Percentiles rank a stretch among this genome's conserved stretches.
Evolutionary conservation across 2,888 invertebrate species (phyloP).

Genomic region (Synergus itoensis): DNA sequence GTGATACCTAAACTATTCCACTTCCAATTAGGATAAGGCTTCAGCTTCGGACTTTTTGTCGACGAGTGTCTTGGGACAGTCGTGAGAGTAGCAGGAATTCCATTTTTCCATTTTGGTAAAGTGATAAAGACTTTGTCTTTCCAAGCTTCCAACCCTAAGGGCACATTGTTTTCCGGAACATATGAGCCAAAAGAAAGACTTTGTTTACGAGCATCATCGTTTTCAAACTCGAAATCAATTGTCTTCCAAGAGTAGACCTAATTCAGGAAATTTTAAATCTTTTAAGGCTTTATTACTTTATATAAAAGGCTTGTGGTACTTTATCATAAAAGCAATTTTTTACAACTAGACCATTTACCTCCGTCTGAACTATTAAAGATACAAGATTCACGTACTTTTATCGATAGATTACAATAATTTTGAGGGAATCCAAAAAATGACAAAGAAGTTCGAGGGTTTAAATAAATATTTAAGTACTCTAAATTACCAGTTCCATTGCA

Average conservation of each 20-base stretch:
- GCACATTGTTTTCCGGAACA: constrained; percentile 86
- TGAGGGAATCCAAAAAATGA: too few relatives aligned
- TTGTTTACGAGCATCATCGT: constrained; percentile 79
- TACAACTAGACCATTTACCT: too few relatives aligned
- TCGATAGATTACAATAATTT: too few relatives aligned
- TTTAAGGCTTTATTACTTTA: too few relatives aligned
- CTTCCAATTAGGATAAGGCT: constrained; percentile 88
- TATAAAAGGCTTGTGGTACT: too few relatives aligned
- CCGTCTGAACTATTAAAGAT: too few relatives aligned
- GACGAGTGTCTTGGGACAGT: constrained; percentile 82
- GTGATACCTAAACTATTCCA: constrained; percentile 81
- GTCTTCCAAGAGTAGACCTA: constrained; percentile 86
- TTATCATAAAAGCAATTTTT: too few relatives aligned
- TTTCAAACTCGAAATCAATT: constrained; percentile 86
- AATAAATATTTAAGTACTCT: too few relatives aligned
- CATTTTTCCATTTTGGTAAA: constrained; percentile 87
- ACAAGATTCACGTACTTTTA: too few relatives aligned
- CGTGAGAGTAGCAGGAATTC: constrained; percentile 87
- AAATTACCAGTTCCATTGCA: constrained; percentile 72
- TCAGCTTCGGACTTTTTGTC: constrained; percentile 81
- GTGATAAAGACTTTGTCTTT: constrained; percentile 86
- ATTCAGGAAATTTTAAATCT: constrained; percentile 5
- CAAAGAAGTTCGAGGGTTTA: too few relatives aligned
- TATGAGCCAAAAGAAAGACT: constrained; percentile 83
- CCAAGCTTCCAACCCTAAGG: constrained; percentile 86